Evolutionary conservation across 1,140 invertebrate genomes (phyloP), one percentile per base, ranked within the genome.

Genomic region (Trissolcus basalis): DNA sequence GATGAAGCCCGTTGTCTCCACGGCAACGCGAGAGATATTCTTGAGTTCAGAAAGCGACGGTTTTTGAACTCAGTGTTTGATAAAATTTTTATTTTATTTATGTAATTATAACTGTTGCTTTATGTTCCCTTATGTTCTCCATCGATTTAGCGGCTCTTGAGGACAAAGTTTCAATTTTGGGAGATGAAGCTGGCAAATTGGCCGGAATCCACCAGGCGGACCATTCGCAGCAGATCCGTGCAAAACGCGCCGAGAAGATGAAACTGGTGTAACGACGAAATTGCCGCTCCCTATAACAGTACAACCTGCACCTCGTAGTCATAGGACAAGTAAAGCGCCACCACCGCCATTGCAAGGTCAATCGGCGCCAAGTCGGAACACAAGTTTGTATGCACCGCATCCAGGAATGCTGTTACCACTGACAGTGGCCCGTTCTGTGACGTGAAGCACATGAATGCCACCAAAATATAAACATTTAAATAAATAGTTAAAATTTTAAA

Each of bases 111-210:
- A n/a, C n/a, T n/a, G n/a, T n/a, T n/a, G n/a, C n/a, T n/a, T n/a
- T n/a, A n/a, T n/a, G n/a, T n/a, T n/a, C n/a, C n/a, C n/a, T n/a
- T n/a, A n/a, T n/a, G n/a, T n/a, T n/a, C n/a, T n/a, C n/a, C n/a
- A n/a, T n/a, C n/a, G 98, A 99, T 89, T 88, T 99, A 77, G 97
- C 96, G n/a, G 98, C 98, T 27, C 86, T 99, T 27, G 96, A 98
- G 86, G 97, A 99, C 81, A 99, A 99, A 11, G 97, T 99, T 0
- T 92, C 93, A 4, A 96, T 93, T 0, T 87, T 98, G 41, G 94
- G 95, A 10, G 93, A 93, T n/a, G 98, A 99, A 88, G 96, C 97
- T 1, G 94, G 96, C 48, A 92, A 97, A 47, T 90, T 99, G 11
- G 94, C 95, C 64, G 94, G 93, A 19, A 96, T 96, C 59, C 98